A percentile compares a stretch with the other conserved stretches of the same genome.
These are phyloP conservation scores for Druon quercuslanigerum DNA, from an alignment of 1,140 invertebrate genomes.

Conservation along the genomic window DNA sequence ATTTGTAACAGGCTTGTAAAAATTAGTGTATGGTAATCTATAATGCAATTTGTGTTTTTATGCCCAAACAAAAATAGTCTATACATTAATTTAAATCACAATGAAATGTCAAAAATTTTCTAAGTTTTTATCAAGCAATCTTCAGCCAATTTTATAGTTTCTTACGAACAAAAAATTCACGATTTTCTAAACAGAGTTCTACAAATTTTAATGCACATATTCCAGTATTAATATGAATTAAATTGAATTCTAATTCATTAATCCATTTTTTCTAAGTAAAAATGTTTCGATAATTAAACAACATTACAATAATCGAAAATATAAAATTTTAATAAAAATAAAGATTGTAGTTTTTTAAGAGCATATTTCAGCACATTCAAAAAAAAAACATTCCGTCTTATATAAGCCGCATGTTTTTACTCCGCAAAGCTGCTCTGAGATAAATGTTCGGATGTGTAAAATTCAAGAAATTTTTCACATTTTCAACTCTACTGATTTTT, in stretches of 20 bases:
- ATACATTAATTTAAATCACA: too few relatives aligned
- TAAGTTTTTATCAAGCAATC: too few relatives aligned
- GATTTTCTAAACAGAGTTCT: background rate
- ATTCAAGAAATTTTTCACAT: conserved; percentile 13
- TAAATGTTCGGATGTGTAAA: background rate
- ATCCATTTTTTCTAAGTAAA: background rate
- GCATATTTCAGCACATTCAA: background rate
- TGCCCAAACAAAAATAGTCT: too few relatives aligned
- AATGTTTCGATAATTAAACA: background rate
- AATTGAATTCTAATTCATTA: too few relatives aligned
- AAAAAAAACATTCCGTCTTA: conserved; percentile 8
- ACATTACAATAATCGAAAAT: background rate
- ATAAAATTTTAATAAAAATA: background rate
- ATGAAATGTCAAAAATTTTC: too few relatives aligned
- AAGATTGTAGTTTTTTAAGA: background rate
- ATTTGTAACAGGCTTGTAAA: too few relatives aligned
- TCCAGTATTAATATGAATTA: background rate
- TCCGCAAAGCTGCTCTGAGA: background rate
- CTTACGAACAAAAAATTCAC: background rate
- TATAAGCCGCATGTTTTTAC: background rate
- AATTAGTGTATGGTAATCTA: too few relatives aligned
- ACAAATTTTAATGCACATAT: background rate
- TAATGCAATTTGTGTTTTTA: too few relatives aligned
- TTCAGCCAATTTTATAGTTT: background rate
- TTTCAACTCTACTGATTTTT: conserved; percentile 2